Conservation (phyloP, 2,888 invertebrate species). For the Villa cingulata region DNA sequence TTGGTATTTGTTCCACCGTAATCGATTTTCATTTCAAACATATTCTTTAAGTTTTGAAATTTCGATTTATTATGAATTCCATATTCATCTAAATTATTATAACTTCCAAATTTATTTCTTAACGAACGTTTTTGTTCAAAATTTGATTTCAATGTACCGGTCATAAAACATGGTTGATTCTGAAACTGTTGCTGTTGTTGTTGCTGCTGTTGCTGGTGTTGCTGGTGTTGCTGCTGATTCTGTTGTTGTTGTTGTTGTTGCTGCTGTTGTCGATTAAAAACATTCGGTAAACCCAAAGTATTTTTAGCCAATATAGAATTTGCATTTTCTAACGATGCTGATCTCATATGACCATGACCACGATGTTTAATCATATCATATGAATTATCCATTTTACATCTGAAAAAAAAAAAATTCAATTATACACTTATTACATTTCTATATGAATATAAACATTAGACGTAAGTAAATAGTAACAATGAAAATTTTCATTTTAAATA, state of each 20-base stretch:
- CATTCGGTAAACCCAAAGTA: slow-evolving; percentile 25
- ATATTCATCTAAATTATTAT: slow-evolving; percentile 30
- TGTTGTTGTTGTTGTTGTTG: background rate
- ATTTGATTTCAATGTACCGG: slow-evolving; percentile 32
- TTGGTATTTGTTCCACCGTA: background rate
- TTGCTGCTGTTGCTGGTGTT: background rate
- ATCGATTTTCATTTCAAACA: slow-evolving; percentile 27
- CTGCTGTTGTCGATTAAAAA: slow-evolving; percentile 3
- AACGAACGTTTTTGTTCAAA: slow-evolving; percentile 31
- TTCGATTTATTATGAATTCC: slow-evolving; percentile 27
- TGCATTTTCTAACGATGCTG: slow-evolving; percentile 31
- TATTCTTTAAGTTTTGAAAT: slow-evolving; percentile 33
- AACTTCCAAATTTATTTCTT: slow-evolving; percentile 32
- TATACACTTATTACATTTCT: too few species aligned
- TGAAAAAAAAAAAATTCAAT: slow-evolving; percentile 1
- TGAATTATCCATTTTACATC: slow-evolving; percentile 8
- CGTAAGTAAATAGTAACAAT: too few species aligned
- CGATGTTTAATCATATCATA: slow-evolving; percentile 19
- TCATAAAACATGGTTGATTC: slow-evolving; percentile 13
- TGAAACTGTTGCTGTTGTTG: background rate
- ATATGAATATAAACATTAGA: background rate
- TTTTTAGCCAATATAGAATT: slow-evolving; percentile 23
- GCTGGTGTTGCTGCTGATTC: too few species aligned
- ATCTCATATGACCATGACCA: slow-evolving; percentile 33
- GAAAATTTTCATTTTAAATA: too few species aligned